Base-by-base conservation (phyloP, 2,797 vertebrate genomes). In the Saguinus oedipus region DNA sequence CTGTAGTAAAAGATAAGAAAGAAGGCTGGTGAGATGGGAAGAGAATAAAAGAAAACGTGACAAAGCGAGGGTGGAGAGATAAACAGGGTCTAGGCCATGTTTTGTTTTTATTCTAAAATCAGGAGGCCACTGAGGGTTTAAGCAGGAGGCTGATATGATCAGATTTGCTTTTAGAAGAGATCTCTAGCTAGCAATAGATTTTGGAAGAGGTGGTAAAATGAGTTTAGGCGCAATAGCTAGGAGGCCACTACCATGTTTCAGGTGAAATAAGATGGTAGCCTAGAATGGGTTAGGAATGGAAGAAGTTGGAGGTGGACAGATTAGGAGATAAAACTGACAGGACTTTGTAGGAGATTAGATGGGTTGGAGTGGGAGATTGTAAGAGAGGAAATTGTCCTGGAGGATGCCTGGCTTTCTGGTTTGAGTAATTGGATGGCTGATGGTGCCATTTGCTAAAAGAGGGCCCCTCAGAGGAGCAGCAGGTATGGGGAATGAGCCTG, bases 61-160 rank as follows among this genome's bases (percentile, higher is more conserved):
- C 24, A 2, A 68, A 70, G 59, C 9, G 24, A 79, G 27, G 19
- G 12, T 33, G 20, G 57, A 44, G 44, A 84, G 50, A 84, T 76
- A 88, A 76, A 9, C 5, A 59, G 33, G 36, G 15, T 36, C 46
- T 59, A 19, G 50, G 72, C 15, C 44, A n/a, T 4, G 24, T 36
- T 86, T 94, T 44, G 6, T 87, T 92, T 94, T 92, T 84, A 94
- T 93, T 20, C 39, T 92, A 46, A 94, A 90, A 86, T 61, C 76
- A 42, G 61, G 61, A 53, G 53, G 26, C 7, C 42, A 33, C 4
- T 11, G 33, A 90, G 36, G 24, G 24, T 59, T 84, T 83, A 81
- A 78, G 55, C 15, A 55, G 86, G 50, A 30, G 24, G 10, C 36
- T 42, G n/a, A 42, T 86, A 64, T 64, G 19, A 48, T 89, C 87